These are phyloP conservation scores for Catotricha subobsoleta DNA, from an alignment of 2,888 invertebrate species.

Conservation along the genomic window DNA sequence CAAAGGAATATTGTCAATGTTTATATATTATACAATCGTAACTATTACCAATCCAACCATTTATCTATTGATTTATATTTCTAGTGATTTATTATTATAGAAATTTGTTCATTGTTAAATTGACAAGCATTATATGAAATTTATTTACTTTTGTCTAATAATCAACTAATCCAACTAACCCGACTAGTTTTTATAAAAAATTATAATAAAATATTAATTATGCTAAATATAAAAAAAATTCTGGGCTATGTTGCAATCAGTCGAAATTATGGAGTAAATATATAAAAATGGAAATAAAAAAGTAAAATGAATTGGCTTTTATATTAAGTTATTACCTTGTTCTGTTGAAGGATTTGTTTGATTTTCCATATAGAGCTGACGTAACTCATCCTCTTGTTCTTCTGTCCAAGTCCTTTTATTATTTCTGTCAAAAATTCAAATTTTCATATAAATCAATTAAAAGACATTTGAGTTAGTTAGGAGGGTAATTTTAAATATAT, in stretches of 20 bases:
- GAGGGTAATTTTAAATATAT: too few relatives aligned
- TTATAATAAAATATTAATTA: too few relatives aligned
- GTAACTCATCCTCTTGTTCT: conserved; percentile 72
- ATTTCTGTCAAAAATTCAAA: conserved; percentile 18
- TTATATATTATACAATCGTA: too few relatives aligned
- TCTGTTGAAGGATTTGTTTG: conserved; percentile 47
- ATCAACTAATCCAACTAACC: too few relatives aligned
- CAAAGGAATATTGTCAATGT: background rate
- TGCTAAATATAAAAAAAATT: too few relatives aligned
- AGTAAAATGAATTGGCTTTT: background rate
- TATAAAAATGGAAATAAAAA: background rate
- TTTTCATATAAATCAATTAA: too few relatives aligned
- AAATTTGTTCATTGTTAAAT: too few relatives aligned
- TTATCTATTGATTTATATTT: background rate
- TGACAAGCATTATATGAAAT: too few relatives aligned
- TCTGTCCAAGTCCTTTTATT: conserved; percentile 56
- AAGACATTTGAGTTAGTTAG: too few relatives aligned
- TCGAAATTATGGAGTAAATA: background rate
- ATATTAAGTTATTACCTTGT: conserved; percentile 35
- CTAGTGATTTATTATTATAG: background rate
- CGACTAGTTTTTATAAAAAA: too few relatives aligned
- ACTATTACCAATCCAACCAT: too few relatives aligned
- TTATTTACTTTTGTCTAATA: too few relatives aligned
- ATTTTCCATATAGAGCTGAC: conserved; percentile 69
- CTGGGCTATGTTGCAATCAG: background rate